Evolutionary conservation across 2,113 vertebrate genomes (phyloP), one percentile per base, ranked within the genome.

Genomic region (Athene noctua): DNA sequence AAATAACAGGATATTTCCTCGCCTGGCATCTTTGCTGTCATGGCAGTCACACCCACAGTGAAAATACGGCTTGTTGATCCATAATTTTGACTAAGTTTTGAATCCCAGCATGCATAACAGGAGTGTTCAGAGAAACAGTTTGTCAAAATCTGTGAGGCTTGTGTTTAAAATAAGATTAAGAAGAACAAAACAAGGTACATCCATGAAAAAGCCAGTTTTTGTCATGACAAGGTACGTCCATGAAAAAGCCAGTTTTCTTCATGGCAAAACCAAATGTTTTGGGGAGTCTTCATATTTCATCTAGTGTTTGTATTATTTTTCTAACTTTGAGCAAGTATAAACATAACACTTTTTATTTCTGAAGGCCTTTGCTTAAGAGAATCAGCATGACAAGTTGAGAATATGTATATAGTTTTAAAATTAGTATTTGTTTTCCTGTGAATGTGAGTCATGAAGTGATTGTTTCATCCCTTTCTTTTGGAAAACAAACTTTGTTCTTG

Each of bases 11-110:
- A 34, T 6, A 12, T 74, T 89, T 80, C 38, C 51, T 84, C 5
- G 2, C 5, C 29, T 84, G 27, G 5, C 62, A 2, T 49, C 30
- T 87, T 89, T 51, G 23, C 46, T 1, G 1, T 81, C 0, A 0
- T 58, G 58, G 15, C 22, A 81, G 32, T 74, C 51, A 51, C 27
- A 87, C 7, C 38, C 27, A 49, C 8, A 7, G 42, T 51, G 15
- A 22, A 71, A 94, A 67, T 66, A n/a, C 32, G 62, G 8, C 44
- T 75, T 86, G 22, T 82, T 68, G 26, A 46, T n/a, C 14, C 55
- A 78, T 11, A 14, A 1, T 78, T 84, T 71, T 73, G 34, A 57
- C 38, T 40, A 51, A 83, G 13, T 61, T 94, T 57, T 92, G 49
- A 72, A 80, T 91, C 25, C 40, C 46, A 73, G 25, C 25, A 10